phyloP scores from a whole-genome alignment of 1,140 invertebrate species.

The Archegozetes longisetosus region DNA sequence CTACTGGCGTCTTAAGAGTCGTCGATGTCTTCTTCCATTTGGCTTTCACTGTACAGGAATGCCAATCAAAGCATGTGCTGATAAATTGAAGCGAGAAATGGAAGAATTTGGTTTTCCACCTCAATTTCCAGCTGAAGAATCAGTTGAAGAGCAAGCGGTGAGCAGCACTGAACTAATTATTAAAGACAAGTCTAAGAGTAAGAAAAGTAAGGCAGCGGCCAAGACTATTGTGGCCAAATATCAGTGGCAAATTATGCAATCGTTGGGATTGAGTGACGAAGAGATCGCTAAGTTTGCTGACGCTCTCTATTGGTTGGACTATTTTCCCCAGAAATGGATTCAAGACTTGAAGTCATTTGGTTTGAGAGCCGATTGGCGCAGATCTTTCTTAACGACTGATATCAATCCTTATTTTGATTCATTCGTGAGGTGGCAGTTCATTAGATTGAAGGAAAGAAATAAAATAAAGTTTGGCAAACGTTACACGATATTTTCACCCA shows the following conservation, averaged over 20 bases:
- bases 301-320: constrained; percentile 77
- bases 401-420: constrained; percentile 95
- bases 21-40: constrained; percentile 87
- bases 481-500: constrained; percentile 90
- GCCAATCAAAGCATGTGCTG: constrained; percentile 92
- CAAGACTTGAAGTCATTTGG: constrained; percentile 75
- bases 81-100: constrained; percentile 90
- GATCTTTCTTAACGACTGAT: constrained; percentile 95
- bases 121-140: constrained; percentile 49
- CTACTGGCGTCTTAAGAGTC: constrained; percentile 77
- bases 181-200: constrained; percentile 92
- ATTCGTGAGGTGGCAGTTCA: constrained; percentile 93
- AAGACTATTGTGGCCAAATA: constrained; percentile 78
- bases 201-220: constrained; percentile 95
- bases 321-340: constrained; percentile 82
- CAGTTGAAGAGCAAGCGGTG: constrained; percentile 32
- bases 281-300: constrained; percentile 89
- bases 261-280: constrained; percentile 67
- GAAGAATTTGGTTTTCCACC: constrained; percentile 83
- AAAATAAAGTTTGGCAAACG: constrained; percentile 94
- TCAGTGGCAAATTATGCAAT: constrained; percentile 98
- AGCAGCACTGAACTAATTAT: constrained; percentile 38
- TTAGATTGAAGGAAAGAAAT: constrained; percentile 63
- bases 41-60: constrained; percentile 97
- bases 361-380: constrained; percentile 85